phyloP scores from a whole-genome alignment of 2,888 invertebrate species.

The Parnassius glacialis region DNA sequence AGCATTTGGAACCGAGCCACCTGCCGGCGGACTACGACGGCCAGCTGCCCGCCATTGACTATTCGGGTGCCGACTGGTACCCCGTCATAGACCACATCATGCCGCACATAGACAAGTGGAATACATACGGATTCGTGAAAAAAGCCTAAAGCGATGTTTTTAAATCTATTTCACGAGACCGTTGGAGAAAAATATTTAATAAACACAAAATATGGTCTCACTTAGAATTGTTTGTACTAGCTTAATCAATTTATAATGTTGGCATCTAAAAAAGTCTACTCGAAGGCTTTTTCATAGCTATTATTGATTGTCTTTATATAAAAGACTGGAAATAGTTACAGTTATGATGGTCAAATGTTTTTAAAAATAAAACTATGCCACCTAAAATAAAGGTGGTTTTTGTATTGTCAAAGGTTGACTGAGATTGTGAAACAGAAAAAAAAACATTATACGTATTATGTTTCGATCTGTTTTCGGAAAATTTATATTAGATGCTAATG shows the following conservation, averaged over 20 bases:
- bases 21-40: slow-evolving; percentile 90
- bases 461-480: too few species aligned
- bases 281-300: background rate
- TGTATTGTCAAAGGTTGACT: background rate
- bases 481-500: too few species aligned
- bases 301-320: background rate
- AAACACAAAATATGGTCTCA: background rate
- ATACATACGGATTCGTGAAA: slow-evolving; percentile 84
- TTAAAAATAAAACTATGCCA: background rate
- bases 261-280: too few species aligned
- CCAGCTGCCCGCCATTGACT: slow-evolving; percentile 86
- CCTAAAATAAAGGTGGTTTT: slow-evolving; percentile 2
- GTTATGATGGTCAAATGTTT: background rate
- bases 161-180: background rate
- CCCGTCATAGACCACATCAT: slow-evolving; percentile 83
- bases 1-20: slow-evolving; percentile 84
- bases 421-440: background rate
- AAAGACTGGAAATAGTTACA: slow-evolving; percentile 1
- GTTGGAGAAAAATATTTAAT: background rate
- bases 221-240: background rate
- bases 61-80: slow-evolving; percentile 89
- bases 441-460: background rate
- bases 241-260: too few species aligned
- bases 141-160: slow-evolving; percentile 48
- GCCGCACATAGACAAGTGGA: slow-evolving; percentile 85